phyloP scores from a whole-genome alignment of 92 coral and sea anemone species.

The Epizoanthus scotinus region DNA sequence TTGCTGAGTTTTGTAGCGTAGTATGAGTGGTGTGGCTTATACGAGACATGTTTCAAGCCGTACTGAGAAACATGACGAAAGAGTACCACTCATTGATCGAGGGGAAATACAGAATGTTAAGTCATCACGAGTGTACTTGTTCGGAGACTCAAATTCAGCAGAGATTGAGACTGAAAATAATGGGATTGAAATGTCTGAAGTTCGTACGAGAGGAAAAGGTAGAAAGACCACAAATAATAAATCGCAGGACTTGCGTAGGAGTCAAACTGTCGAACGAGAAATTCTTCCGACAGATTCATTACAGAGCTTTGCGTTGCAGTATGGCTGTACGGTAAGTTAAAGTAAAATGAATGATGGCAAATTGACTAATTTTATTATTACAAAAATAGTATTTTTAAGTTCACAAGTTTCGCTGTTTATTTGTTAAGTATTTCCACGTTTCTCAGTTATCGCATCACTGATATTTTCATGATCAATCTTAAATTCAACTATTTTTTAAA shows the following conservation, averaged over 20 bases:
- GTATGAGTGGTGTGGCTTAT: constrained; percentile 43
- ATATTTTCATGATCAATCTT: too few relatives aligned
- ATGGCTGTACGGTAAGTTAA: constrained; percentile 93
- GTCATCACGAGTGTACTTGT: constrained; percentile 84
- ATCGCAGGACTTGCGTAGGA: constrained; percentile 64
- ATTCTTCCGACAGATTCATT: constrained; percentile 80
- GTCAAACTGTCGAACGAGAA: constrained; percentile 75
- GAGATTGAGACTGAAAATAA: constrained; percentile 72
- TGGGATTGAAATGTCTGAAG: constrained; percentile 79
- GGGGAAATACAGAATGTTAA: constrained; percentile 78
- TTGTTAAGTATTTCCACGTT: too few relatives aligned
- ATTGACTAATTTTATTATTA: background rate
- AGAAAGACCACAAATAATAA: constrained; percentile 48
- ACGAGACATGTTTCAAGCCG: constrained; percentile 58
- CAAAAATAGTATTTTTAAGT: background rate
- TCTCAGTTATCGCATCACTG: too few relatives aligned
- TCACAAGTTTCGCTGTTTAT: background rate
- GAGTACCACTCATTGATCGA: constrained; percentile 32
- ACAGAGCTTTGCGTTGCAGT: constrained; percentile 87
- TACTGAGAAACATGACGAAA: constrained; percentile 37
- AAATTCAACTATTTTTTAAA: too few relatives aligned
- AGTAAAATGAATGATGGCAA: background rate
- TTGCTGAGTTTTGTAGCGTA: background rate
- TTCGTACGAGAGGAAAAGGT: constrained; percentile 82
- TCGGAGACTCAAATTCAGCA: constrained; percentile 80